Base-by-base conservation (phyloP, 2,113 vertebrate genomes). In the Albula goreensis region DNA sequence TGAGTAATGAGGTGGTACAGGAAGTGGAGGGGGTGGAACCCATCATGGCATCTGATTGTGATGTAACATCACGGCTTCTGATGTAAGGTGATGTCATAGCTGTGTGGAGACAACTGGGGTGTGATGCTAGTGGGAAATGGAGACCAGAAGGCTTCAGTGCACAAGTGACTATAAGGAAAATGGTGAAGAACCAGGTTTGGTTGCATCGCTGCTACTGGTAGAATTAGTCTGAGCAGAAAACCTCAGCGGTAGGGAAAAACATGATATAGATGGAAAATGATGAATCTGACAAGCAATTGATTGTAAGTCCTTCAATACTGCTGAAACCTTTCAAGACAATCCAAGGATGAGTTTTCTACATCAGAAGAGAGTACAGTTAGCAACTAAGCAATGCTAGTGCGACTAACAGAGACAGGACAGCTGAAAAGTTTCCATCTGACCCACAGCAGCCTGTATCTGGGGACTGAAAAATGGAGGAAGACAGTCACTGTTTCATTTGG, bases 1-100 rank as follows among this genome's bases (percentile, higher is more conserved):
- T 78, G 82, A 80, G 86, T 86, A 88, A 89, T 87, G 81, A 83
- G 88, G 83, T 85, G 90, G 78, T 49, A 25, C 87, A 90, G 89
- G 79, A 48, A 83, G 79, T 87, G 88, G 86, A 86, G 52, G 77
- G 60, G 85, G 88, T 89, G 90, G 77, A 50, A 57, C 60, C 85
- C 83, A 85, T 70, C 81, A 85, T 85, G 80, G 88, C 87, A 86
- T 87, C 85, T 83, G 87, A 87, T 60, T 60, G 56, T 60, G 56
- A 60, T 12, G 56, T 60, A 60, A 60, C 56, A 60, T 11, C 56
- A 60, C 11, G 17, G 12, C 56, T 15, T 60, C 56, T 60, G 70
- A n/a, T 10, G 22, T 22, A n/a, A 31, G n/a, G n/a, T 74, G 70
- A 74, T 74, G 25, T 74, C 22, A 74, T 2, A 74, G 70, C 25